Evolutionary conservation across 2,888 invertebrate genomes (phyloP).

Genomic region (Apamea anceps): DNA sequence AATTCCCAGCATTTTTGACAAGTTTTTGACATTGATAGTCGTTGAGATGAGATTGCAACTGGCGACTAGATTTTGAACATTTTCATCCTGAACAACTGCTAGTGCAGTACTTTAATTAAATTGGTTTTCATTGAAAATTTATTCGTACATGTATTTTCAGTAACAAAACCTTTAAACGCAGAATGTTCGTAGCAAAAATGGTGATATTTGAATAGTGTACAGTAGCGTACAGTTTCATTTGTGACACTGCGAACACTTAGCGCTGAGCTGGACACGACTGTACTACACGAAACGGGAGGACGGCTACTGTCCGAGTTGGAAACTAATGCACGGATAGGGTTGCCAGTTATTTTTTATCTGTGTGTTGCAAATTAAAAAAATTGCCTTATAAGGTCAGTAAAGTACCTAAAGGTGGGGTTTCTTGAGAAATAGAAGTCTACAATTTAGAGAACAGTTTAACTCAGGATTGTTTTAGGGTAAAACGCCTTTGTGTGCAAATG

Average conservation of each 20-base stretch:
- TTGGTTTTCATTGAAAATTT: no score
- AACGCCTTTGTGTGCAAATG: not conserved
- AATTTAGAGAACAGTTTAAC: not conserved
- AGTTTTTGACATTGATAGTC: no score
- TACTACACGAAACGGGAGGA: constrained; percentile 79
- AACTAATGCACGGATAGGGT: constrained; percentile 82
- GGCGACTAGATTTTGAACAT: no score
- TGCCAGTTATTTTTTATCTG: constrained; percentile 56
- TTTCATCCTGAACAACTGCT: not conserved
- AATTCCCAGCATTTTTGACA: no score
- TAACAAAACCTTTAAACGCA: not conserved
- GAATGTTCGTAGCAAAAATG: constrained; percentile 4
- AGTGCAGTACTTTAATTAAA: not conserved
- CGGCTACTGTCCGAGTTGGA: constrained; percentile 82
- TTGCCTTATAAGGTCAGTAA: not conserved
- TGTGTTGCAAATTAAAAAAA: not conserved
- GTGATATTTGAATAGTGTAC: constrained; percentile 62
- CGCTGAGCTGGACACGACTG: constrained; percentile 73
- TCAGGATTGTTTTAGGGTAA: not conserved
- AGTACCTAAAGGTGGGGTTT: not conserved
- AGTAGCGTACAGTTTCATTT: constrained; percentile 68
- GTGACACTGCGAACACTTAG: constrained; percentile 67
- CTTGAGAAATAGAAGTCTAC: not conserved
- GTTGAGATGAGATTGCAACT: no score
- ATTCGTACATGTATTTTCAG: constrained; percentile 2